A percentile compares a stretch with the other conserved stretches of the same genome.
These are phyloP conservation scores for Sebastes aleutianus DNA, from an alignment of 2,797 vertebrate genomes.

Conservation along the genomic window DNA sequence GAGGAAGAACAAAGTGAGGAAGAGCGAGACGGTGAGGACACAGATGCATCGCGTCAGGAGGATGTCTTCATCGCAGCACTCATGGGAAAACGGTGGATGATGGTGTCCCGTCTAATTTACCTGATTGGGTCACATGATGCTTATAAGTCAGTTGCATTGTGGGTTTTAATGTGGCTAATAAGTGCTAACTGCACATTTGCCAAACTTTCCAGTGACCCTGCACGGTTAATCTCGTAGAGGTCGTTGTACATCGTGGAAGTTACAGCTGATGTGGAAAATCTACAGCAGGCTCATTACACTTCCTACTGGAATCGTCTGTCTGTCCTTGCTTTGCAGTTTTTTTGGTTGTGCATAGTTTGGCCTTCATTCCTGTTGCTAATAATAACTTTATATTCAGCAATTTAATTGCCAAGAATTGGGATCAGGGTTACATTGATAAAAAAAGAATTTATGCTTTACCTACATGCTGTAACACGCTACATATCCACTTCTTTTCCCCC, in stretches of 20 bases:
- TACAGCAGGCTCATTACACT: slow-evolving; percentile 16
- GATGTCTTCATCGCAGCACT: slow-evolving; percentile 14
- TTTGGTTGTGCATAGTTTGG: background rate
- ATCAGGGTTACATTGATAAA: background rate
- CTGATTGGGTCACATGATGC: slow-evolving; percentile 45
- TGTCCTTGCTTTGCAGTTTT: background rate
- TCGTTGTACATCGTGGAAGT: slow-evolving; percentile 19
- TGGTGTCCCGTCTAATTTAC: slow-evolving; percentile 45
- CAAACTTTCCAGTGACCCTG: slow-evolving; percentile 66
- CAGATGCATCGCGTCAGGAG: slow-evolving; percentile 64
- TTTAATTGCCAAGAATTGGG: background rate
- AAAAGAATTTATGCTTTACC: background rate
- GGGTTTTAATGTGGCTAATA: slow-evolving; percentile 45
- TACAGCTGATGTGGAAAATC: slow-evolving; percentile 60
- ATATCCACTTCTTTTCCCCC: background rate
- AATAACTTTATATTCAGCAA: background rate
- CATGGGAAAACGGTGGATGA: slow-evolving; percentile 30
- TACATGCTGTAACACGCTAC: background rate
- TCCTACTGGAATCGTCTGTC: background rate
- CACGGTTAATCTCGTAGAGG: slow-evolving; percentile 51
- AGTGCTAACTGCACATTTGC: slow-evolving; percentile 40
- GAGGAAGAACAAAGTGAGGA: slow-evolving; percentile 49
- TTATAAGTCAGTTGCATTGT: slow-evolving; percentile 23
- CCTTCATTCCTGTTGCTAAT: background rate
- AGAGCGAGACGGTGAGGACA: slow-evolving; percentile 50